Base-by-base conservation (phyloP, 2,888 invertebrate genomes). In the Drosophila diplacantha region DNA sequence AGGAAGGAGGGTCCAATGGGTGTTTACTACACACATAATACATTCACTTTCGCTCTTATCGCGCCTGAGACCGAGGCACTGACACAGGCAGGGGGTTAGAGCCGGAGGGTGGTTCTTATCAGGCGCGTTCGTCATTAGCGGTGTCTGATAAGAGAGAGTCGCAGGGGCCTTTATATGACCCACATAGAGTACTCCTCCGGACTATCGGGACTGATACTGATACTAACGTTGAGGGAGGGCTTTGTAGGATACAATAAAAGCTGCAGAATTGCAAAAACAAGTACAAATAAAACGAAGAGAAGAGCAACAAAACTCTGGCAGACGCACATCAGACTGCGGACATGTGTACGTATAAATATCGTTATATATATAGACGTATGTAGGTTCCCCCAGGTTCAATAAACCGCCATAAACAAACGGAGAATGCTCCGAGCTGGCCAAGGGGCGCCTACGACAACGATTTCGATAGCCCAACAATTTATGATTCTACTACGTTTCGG, bases 311-410 rank as follows among this genome's bases (percentile, higher is more conserved):
- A 18, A 22, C 20, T 12, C 31, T n/a, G 16, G 39, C 60, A 60
- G 58, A 43, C 37, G 56, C 20, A 43, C 49, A 49, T 43, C 55
- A 50, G 49, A 63, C 63, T 16, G 54, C 22, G 16, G 14, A 9
- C 20, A 9, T 22, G 11, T 29, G 53, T n/a, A 31, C 35, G 34
- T 58, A 61, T 32, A 50, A 58, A 50, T 37, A 60, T 35, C 38
- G 12, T 18, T 37, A 22, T 52, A 47, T 44, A 50, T 52, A 51
- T 64, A 78, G 78, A 61, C 57, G 22, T n/a, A 8, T 24, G 6
- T 68, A 62, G 75, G 72, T 74, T 18, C 44, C 74, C 75, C 75
- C 75, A 65, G 78, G 76, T 78, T 76, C 75, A 75, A 72, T 65
- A 75, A 71, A 78, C 74, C 60, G 66, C 16, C 62, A 71, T 47